Conservation (phyloP, 2,888 invertebrate species). For the Leucozona laternaria region DNA sequence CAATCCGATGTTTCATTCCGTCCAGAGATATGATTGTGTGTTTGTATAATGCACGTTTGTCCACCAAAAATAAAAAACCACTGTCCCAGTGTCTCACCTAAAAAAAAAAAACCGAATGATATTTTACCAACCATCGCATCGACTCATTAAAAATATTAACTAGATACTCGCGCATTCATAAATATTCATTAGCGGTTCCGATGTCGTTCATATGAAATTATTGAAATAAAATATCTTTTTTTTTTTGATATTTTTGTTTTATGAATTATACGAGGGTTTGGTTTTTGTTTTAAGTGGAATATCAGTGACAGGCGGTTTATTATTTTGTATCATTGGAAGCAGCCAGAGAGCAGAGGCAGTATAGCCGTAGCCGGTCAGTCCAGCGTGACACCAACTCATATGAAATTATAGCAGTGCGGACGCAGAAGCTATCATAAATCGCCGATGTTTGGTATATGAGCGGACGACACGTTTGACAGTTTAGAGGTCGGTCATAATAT, state of each 20-base stretch:
- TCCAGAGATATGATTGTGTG: background rate
- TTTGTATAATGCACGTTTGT: background rate
- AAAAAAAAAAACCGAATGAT: slow-evolving; percentile 14
- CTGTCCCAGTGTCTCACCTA: slow-evolving; percentile 8
- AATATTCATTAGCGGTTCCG: slow-evolving; percentile 69
- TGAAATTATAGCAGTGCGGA: slow-evolving; percentile 4
- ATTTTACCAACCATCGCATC: slow-evolving; percentile 53
- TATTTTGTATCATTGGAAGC: background rate
- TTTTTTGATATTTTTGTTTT: slow-evolving; percentile 42
- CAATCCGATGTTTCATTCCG: slow-evolving; percentile 22
- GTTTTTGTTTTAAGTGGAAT: slow-evolving; percentile 45
- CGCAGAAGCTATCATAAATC: slow-evolving; percentile 34
- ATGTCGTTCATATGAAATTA: slow-evolving; percentile 67
- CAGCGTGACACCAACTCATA: slow-evolving; percentile 39
- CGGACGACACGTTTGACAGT: slow-evolving; percentile 7
- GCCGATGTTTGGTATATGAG: background rate
- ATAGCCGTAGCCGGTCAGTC: slow-evolving; percentile 4
- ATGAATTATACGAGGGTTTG: slow-evolving; percentile 48
- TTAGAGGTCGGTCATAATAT: slow-evolving; percentile 23
- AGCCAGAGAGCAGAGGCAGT: background rate
- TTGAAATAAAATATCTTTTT: slow-evolving; percentile 62
- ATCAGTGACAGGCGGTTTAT: slow-evolving; percentile 30
- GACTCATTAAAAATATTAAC: slow-evolving; percentile 74
- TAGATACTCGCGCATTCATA: slow-evolving; percentile 67
- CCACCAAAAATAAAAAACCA: slow-evolving; percentile 1